Base-by-base conservation (phyloP, 1,140 invertebrate genomes). In the Calephelis nemesis region DNA sequence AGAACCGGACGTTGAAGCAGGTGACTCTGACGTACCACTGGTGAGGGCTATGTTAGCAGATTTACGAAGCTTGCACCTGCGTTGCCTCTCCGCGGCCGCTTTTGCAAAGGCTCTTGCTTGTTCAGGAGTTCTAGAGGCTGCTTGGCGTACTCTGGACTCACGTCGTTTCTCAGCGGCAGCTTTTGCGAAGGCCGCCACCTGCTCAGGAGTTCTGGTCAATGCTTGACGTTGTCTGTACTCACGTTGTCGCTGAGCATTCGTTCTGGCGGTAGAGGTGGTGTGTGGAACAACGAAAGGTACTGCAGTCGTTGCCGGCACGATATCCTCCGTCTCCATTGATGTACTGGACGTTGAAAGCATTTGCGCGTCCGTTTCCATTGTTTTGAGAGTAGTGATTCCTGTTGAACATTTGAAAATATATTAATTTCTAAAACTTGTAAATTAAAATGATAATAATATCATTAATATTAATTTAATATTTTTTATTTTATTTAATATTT, bases 331-430 rank as follows among this genome's bases (percentile, higher is more conserved):
- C 73, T 74, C 70, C 73, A 72, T 74, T 48, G 73, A 64, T 71
- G 69, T 71, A 74, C 73, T 74, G 72, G 72, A 74, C 63, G 64
- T 71, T 71, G 69, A 74, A 74, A 69, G 73, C 58, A 74, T 71
- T 71, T 71, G 73, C 52, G 47, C 69, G 65, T 68, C 66, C 47
- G 72, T 58, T 48, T 73, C 68, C 72, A 67, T 73, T 70, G 68
- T 70, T 54, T 50, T 73, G 60, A 73, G 60, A 73, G 42, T 73
- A 64, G 54, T 49, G 13, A 60, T 50, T 50, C 42, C 42, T 45
- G 42, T 45, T 42, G 42, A 42, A 42, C 42, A 42, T 42, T 42
- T 42, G 42, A 42, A 42, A 42, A 42, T 42, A 42, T 42, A 42
- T 7, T 42, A 7, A 42, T 42, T 42, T 42, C 42, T 42, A 42